Percentiles rank a stretch among this genome's conserved stretches.
phyloP scores from a whole-genome alignment of 2,113 vertebrate species.

The Nyctibius bracteatus region DNA sequence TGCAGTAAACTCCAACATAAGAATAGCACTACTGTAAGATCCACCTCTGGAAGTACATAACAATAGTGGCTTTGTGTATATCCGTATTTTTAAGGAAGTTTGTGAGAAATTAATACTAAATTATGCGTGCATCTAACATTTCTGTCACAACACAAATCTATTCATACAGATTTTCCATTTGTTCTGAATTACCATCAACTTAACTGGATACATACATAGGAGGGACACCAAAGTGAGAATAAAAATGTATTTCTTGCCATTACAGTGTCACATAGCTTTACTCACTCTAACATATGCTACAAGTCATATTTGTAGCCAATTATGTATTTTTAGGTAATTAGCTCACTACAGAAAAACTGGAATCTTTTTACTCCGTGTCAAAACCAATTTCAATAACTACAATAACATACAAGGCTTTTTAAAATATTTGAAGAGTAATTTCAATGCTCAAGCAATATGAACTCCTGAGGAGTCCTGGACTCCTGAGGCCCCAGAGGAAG shows the following conservation, averaged over 20 bases:
- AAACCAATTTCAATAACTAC: neutral
- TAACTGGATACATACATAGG: neutral
- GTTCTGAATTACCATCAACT: neutral
- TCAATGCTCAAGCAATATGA: neutral
- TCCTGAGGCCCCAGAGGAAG: no score
- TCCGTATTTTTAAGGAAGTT: neutral
- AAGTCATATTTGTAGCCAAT: neutral
- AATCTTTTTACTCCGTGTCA: neutral
- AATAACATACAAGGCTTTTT: neutral
- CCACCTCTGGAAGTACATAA: neutral
- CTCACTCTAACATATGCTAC: neutral
- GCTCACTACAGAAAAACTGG: neutral
- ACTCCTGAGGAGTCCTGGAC: no score
- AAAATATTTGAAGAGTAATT: neutral
- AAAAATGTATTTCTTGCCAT: neutral
- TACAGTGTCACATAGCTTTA: neutral
- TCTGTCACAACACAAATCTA: neutral
- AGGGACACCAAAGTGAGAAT: neutral
- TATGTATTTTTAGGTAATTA: neutral
- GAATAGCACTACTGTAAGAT: neutral
- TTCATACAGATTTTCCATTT: neutral
- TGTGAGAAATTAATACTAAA: neutral
- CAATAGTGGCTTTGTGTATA: neutral
- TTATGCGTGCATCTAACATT: neutral
- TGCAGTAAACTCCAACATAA: neutral